Percentiles rank a stretch among this genome's conserved stretches.
phyloP scores from a whole-genome alignment of 1,140 invertebrate species.

The Temnothorax nylanderi region DNA sequence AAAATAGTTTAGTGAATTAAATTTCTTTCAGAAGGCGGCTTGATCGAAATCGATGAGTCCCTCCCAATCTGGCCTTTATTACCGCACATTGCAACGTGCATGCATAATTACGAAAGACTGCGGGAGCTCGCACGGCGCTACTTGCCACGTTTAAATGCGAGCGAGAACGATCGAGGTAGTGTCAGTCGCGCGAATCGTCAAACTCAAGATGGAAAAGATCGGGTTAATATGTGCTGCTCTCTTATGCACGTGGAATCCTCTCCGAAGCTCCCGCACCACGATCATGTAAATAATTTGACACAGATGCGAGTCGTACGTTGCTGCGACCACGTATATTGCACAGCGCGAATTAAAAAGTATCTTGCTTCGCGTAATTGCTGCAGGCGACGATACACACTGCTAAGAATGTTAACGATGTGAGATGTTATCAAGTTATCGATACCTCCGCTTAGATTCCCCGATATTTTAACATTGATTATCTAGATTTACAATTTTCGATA shows the following conservation, averaged over 20 bases:
- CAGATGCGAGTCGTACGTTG: neutral
- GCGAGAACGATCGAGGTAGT: slow-evolving; percentile 55
- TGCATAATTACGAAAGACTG: slow-evolving; percentile 43
- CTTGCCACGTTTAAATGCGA: slow-evolving; percentile 56
- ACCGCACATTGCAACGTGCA: slow-evolving; percentile 12
- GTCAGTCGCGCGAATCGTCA: slow-evolving; percentile 48
- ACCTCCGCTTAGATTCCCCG: neutral
- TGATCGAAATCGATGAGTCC: neutral
- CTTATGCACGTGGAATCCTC: neutral
- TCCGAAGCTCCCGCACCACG: neutral
- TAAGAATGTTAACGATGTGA: slow-evolving; percentile 19
- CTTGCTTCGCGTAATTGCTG: neutral
- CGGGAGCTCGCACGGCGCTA: slow-evolving; percentile 2
- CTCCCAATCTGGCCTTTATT: slow-evolving; percentile 2
- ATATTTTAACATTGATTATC: neutral
- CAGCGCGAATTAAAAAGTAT: slow-evolving; percentile 17
- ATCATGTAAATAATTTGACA: slow-evolving; percentile 19
- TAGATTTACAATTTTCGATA: neutral
- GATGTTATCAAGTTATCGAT: slow-evolving; percentile 10
- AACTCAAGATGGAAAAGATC: neutral
- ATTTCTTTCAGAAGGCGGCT: neutral
- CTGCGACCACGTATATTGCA: neutral
- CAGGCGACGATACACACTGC: slow-evolving; percentile 14
- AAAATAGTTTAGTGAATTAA: neutral
- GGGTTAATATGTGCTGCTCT: neutral